Evolutionary conservation across 2,113 vertebrate genomes (phyloP).

Genomic region (Chaetodon trifascialis): DNA sequence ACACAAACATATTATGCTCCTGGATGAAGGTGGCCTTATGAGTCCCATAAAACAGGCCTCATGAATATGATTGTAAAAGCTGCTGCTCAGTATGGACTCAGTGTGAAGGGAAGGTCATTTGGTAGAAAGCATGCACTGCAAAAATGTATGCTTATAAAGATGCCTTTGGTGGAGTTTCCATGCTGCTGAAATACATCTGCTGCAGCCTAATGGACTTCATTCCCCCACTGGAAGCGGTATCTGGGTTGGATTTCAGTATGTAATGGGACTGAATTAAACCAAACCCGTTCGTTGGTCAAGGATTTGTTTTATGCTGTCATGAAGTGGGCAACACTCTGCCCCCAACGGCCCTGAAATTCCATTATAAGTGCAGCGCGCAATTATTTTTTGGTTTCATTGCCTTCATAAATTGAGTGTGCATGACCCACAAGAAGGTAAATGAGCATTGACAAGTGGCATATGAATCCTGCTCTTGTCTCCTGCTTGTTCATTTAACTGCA

Average conservation of each 20-base stretch:
- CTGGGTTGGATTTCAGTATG: conserved; percentile 43
- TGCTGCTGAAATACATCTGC: conserved; percentile 68
- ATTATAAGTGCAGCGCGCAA: conserved; percentile 51
- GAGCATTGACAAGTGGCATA: conserved; percentile 40
- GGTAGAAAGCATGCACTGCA: conserved; percentile 81
- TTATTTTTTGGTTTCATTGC: conserved; percentile 58
- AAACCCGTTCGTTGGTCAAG: conserved; percentile 52
- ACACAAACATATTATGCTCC: conserved; percentile 93
- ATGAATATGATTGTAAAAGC: conserved; percentile 92
- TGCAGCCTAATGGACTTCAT: conserved; percentile 68
- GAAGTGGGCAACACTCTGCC: conserved; percentile 40
- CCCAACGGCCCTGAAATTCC: conserved; percentile 30
- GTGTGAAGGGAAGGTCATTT: conserved; percentile 85
- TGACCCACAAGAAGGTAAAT: conserved; percentile 37
- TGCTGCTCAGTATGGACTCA: conserved; percentile 88
- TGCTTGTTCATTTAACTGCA: conserved; percentile 30
- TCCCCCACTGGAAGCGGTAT: conserved; percentile 36
- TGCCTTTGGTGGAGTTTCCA: conserved; percentile 67
- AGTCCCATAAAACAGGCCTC: conserved; percentile 93
- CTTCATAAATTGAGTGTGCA: conserved; percentile 47
- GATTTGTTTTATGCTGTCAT: conserved; percentile 58
- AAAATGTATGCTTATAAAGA: conserved; percentile 75
- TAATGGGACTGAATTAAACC: conserved; percentile 62
- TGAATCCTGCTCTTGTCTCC: conserved; percentile 47
- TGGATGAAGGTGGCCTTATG: conserved; percentile 91